Conservation (phyloP, 2,888 invertebrate genomes). For the Clitarchus hookeri region DNA sequence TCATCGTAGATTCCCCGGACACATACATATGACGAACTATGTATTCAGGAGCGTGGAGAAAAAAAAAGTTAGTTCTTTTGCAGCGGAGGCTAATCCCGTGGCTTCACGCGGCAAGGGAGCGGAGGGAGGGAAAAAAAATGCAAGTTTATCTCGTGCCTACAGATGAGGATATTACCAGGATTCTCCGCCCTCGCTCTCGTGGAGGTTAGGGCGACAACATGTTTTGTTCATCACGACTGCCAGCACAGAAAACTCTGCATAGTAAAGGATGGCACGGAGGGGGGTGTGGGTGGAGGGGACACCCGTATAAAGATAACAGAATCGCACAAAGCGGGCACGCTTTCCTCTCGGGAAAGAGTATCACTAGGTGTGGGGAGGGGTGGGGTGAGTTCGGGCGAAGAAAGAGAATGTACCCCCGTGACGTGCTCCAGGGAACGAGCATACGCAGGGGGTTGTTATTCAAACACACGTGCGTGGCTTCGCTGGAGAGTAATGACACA, state of each 20-base stretch:
- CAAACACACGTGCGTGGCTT: neutral
- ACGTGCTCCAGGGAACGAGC: neutral
- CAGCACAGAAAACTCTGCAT: neutral
- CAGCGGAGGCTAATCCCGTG: neutral
- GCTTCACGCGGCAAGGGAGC: neutral
- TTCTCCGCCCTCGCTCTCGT: neutral
- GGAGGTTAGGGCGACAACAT: neutral
- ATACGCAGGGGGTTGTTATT: neutral
- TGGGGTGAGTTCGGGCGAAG: neutral
- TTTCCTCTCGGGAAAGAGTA: neutral
- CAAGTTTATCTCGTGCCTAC: neutral
- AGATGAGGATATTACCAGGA: constrained; percentile 6
- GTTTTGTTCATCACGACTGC: constrained; percentile 1
- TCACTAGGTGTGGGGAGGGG: neutral
- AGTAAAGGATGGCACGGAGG: neutral
- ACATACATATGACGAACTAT: no score
- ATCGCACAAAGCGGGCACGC: neutral
- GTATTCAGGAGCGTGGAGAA: no score
- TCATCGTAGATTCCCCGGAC: no score
- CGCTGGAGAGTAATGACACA: neutral
- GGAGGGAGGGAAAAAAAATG: neutral
- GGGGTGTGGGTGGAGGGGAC: neutral
- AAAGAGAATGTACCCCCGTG: neutral
- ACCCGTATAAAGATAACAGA: neutral
- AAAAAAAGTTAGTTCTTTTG: no score